These are phyloP conservation scores for Aphidius ervi DNA, from an alignment of 1,140 invertebrate genomes.

Conservation along the genomic window DNA sequence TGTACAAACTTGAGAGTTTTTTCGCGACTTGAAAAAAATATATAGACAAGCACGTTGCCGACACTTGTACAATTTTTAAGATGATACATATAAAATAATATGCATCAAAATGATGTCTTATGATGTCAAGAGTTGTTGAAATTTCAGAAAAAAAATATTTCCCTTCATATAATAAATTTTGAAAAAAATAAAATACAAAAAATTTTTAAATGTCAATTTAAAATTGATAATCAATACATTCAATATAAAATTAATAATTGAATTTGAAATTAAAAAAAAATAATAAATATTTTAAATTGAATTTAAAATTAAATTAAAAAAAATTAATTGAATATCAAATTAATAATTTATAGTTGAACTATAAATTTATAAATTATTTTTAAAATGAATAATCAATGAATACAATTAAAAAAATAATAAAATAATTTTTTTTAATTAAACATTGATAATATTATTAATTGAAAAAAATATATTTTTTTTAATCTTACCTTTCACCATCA, in stretches of 20 bases:
- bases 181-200: not conserved
- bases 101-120: not conserved
- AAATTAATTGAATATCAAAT: no score
- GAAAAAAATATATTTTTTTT: not conserved
- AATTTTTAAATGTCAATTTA: not conserved
- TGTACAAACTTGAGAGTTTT: conserved; percentile 32
- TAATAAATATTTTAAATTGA: no score
- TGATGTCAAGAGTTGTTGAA: no score
- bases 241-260: no score
- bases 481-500: conserved; percentile 67
- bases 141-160: no score
- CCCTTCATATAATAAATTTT: not conserved
- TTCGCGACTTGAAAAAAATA: conserved; percentile 30
- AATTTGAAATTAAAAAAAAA: no score
- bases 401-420: not conserved
- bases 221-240: no score
- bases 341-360: no score
- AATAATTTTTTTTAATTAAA: not conserved
- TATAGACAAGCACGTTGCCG: conserved; percentile 16
- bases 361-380: no score
- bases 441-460: conserved; percentile 9
- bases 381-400: no score
- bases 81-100: not conserved
- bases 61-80: conserved; percentile 12
- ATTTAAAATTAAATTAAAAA: no score